A percentile compares a stretch with the other conserved stretches of the same genome.
These are phyloP conservation scores for Macaca mulatta DNA, from an alignment of 2,113 vertebrate genomes.

Conservation along the genomic window DNA sequence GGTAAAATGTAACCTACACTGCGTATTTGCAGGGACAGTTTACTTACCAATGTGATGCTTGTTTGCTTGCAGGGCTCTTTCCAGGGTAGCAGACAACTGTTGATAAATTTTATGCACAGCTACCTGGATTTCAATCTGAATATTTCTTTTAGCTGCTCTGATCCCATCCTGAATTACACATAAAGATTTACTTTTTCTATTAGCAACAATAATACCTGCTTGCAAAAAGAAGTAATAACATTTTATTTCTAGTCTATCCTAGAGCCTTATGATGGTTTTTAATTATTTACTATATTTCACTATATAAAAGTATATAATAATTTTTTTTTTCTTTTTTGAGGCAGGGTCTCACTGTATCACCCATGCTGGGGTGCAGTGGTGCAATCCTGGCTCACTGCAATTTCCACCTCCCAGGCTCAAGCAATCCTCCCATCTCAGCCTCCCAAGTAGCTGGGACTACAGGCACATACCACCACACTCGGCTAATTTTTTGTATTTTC, in stretches of 20 bases:
- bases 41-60: conserved; percentile 96
- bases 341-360: no score
- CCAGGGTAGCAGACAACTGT: conserved; percentile 94
- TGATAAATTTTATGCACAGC: conserved; percentile 99
- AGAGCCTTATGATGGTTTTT: neutral
- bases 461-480: no score
- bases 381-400: no score
- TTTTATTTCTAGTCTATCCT: conserved; percentile 4
- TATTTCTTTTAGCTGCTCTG: conserved; percentile 93
- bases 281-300: neutral
- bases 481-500: no score
- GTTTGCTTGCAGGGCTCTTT: conserved; percentile 95
- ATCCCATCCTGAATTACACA: conserved; percentile 91
- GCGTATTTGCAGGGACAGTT: neutral
- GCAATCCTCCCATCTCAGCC: no score
- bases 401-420: no score
- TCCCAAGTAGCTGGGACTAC: no score
- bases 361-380: no score
- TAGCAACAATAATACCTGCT: neutral
- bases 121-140: conserved; percentile 96
- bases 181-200: conserved; percentile 29
- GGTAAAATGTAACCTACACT: neutral
- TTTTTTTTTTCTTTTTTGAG: no score
- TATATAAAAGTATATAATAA: neutral
- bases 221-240: conserved; percentile 13